These are phyloP conservation scores for Caloenas nicobarica DNA, from an alignment of 2,113 vertebrate species.

Conservation along the genomic window DNA sequence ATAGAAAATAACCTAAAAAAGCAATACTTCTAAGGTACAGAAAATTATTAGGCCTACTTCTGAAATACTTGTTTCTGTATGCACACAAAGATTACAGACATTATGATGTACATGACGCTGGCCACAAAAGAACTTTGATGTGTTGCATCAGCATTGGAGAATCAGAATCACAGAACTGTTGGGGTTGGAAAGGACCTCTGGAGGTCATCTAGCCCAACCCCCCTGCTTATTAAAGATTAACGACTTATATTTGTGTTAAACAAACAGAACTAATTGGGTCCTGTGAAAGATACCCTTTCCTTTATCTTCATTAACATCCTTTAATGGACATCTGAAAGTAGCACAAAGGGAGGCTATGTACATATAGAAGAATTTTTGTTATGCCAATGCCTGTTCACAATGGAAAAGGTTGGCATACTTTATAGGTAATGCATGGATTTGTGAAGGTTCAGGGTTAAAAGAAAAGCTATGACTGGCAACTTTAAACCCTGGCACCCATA, in stretches of 20 bases:
- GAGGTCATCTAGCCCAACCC: too few species aligned
- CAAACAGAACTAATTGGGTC: conserved; percentile 24
- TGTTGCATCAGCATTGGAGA: background rate
- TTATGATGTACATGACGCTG: background rate
- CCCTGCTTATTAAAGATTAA: background rate
- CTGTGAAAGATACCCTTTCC: background rate
- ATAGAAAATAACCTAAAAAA: background rate
- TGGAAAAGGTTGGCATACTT: background rate
- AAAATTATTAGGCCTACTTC: background rate
- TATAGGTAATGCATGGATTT: background rate
- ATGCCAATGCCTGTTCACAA: background rate
- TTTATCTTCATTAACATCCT: background rate
- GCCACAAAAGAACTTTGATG: background rate
- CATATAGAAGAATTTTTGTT: background rate
- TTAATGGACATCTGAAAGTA: background rate
- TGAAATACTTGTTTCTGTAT: background rate
- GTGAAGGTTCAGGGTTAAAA: background rate
- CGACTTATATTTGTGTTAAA: background rate
- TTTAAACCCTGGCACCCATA: background rate
- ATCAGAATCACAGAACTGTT: background rate
- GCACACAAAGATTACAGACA: background rate
- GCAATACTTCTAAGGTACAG: background rate
- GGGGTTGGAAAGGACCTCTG: too few species aligned
- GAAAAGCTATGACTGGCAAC: background rate
- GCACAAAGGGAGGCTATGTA: background rate